Conservation (phyloP, 2,113 vertebrate genomes). For the Mellivora capensis region DNA sequence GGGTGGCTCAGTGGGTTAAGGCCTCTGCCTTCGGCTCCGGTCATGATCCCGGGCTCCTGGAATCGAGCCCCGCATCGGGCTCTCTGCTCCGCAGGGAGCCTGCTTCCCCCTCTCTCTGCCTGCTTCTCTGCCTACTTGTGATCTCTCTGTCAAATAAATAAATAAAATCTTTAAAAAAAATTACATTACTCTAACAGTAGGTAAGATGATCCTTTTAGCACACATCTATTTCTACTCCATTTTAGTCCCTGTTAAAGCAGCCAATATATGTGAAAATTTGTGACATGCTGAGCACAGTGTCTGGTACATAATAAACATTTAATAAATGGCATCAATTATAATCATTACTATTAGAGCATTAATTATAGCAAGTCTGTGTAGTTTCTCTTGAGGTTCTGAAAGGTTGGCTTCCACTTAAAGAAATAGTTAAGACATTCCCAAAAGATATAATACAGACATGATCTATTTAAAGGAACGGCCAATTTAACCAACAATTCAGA, state of each 20-base stretch:
- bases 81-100: too few species aligned
- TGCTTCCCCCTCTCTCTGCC: too few species aligned
- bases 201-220: neutral
- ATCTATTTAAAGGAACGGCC: neutral
- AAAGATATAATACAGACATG: neutral
- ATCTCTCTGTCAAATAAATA: too few species aligned
- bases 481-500: neutral
- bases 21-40: too few species aligned
- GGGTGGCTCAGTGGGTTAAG: too few species aligned
- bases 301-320: neutral
- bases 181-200: neutral
- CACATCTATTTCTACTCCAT: neutral
- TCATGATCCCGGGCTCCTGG: too few species aligned
- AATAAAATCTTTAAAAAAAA: too few species aligned
- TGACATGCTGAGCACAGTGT: neutral
- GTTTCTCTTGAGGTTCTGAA: neutral
- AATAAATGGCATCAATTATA: neutral
- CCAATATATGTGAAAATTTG: neutral
- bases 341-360: neutral
- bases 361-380: neutral
- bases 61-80: too few species aligned
- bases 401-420: neutral
- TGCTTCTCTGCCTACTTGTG: too few species aligned
- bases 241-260: neutral
- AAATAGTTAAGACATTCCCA: neutral